Conservation (phyloP, 2,797 vertebrate species). For the Chelon auratus region DNA sequence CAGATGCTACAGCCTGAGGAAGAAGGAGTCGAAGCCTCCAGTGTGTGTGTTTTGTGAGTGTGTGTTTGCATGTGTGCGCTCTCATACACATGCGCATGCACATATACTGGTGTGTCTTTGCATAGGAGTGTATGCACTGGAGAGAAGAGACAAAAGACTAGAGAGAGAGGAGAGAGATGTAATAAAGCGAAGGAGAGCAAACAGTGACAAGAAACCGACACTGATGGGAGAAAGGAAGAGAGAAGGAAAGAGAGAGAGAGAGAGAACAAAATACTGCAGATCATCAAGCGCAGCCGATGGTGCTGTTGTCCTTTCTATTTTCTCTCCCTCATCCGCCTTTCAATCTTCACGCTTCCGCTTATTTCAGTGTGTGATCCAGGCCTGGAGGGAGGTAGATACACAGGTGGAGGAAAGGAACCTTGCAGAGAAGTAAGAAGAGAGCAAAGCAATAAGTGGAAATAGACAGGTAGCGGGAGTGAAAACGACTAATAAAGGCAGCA, state of each 20-base stretch:
- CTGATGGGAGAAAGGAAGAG: conserved; percentile 6
- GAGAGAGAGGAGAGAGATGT: conserved; percentile 4
- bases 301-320: conserved; percentile 26
- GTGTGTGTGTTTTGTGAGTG: conserved; percentile 42
- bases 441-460: conserved; percentile 19
- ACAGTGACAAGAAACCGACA: conserved; percentile 24
- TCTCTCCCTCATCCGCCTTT: conserved; percentile 29
- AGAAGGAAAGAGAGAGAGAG: neutral
- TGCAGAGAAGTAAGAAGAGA: conserved; percentile 7
- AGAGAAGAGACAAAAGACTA: conserved; percentile 17
- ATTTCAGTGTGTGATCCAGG: conserved; percentile 48
- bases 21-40: conserved; percentile 48
- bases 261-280: conserved; percentile 42
- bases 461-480: conserved; percentile 24
- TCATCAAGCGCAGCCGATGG: conserved; percentile 29
- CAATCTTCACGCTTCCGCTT: conserved; percentile 49
- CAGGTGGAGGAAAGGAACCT: conserved; percentile 38
- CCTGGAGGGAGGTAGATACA: conserved; percentile 43
- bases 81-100: conserved; percentile 13
- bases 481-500: conserved; percentile 33
- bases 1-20: conserved; percentile 76
- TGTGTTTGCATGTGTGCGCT: conserved; percentile 1
- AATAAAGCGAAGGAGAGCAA: conserved; percentile 4
- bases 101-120: conserved; percentile 18
- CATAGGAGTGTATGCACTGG: conserved; percentile 6